Evolutionary conservation across 2,888 invertebrate species (phyloP).

Genomic region (Plusia festucae): DNA sequence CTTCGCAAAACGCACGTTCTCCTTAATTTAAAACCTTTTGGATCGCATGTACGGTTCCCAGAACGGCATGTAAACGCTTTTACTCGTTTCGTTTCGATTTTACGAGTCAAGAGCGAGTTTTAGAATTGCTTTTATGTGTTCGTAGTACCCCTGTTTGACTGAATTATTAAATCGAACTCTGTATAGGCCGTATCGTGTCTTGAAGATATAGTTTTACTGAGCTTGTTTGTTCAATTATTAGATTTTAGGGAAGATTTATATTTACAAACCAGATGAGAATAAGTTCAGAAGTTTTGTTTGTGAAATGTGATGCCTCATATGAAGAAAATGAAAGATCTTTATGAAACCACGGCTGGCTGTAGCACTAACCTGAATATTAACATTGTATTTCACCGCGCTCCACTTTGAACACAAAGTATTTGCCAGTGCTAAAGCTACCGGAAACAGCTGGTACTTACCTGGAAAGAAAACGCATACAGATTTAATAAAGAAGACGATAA

Average conservation of each 20-base stretch:
- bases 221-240: conserved; percentile 45
- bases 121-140: conserved; percentile 79
- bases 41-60: conserved; percentile 58
- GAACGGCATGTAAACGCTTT: conserved; percentile 79
- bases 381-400: conserved; percentile 18
- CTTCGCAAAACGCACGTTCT: conserved; percentile 50
- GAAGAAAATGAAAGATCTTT: conserved; percentile 10
- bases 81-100: conserved; percentile 78
- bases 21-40: conserved; percentile 60
- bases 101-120: conserved; percentile 78
- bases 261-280: neutral
- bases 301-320: conserved; percentile 3
- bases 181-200: conserved; percentile 47
- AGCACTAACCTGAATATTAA: conserved; percentile 16
- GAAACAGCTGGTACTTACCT: conserved; percentile 71
- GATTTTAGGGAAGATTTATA: conserved; percentile 30
- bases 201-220: conserved; percentile 53
- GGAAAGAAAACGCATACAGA: conserved; percentile 49
- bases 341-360: conserved; percentile 13
- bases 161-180: conserved; percentile 80
- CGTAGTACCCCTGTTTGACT: conserved; percentile 71
- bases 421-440: conserved; percentile 13
- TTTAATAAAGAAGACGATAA: conserved; percentile 38
- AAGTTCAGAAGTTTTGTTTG: neutral
- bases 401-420: conserved; percentile 21